Conservation (phyloP, 2,888 invertebrate species). For the Callimorpha dominula region DNA sequence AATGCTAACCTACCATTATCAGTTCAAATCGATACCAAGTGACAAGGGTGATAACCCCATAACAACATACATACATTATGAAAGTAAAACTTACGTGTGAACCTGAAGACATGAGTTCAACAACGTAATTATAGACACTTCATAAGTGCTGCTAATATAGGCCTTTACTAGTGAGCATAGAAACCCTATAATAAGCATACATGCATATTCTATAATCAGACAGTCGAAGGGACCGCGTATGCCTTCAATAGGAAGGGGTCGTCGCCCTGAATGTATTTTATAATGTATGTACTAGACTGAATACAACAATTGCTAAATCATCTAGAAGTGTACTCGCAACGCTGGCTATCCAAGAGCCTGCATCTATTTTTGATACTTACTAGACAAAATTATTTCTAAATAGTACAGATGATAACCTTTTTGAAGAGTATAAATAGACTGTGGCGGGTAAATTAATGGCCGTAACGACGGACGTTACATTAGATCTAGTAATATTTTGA, state of each 20-base stretch:
- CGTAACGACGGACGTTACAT: no score
- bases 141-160: not conserved
- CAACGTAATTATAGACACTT: conserved; percentile 1
- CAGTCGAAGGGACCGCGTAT: not conserved
- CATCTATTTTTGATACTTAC: not conserved
- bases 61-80: not conserved
- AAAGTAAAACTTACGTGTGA: not conserved
- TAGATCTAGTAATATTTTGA: no score
- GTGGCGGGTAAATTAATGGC: not conserved
- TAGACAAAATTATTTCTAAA: not conserved
- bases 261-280: not conserved
- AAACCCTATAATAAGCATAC: conserved; percentile 4
- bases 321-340: not conserved
- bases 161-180: not conserved
- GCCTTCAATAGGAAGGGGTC: not conserved
- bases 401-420: not conserved
- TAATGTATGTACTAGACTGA: not conserved
- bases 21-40: not conserved
- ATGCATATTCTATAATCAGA: conserved; percentile 7
- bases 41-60: not conserved
- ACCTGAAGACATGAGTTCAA: conserved; percentile 1
- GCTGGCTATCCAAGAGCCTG: not conserved
- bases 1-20: not conserved
- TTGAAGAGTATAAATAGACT: not conserved
- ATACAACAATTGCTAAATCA: not conserved